A percentile compares a stretch with the other conserved stretches of the same genome.
These are phyloP conservation scores for Panzeria rudis DNA, from an alignment of 2,888 invertebrate species.

Conservation along the genomic window DNA sequence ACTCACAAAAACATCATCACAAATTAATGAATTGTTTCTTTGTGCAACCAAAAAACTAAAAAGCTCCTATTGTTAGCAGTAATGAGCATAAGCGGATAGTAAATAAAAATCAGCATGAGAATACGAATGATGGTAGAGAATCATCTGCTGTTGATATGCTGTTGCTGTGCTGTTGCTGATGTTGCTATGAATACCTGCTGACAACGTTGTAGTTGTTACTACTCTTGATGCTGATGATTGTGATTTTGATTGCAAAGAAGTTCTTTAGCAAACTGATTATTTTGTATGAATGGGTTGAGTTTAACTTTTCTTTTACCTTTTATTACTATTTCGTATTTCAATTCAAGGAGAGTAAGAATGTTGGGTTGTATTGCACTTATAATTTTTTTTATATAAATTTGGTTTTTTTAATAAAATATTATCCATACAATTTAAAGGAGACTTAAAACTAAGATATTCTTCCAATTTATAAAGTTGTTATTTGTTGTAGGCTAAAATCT, in stretches of 20 bases:
- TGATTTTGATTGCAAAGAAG: slow-evolving; percentile 23
- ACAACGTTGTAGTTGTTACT: not conserved
- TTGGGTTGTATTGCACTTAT: not conserved
- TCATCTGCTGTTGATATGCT: not conserved
- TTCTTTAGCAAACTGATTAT: slow-evolving; percentile 11
- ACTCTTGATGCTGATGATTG: not conserved
- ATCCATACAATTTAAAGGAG: too few relatives aligned
- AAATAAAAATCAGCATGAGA: not conserved
- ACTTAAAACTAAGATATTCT: too few relatives aligned
- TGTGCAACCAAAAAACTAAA: slow-evolving; percentile 38
- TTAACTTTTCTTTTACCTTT: not conserved
- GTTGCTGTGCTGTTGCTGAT: slow-evolving; percentile 4
- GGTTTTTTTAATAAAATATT: not conserved
- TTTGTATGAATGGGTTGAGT: slow-evolving; percentile 20
- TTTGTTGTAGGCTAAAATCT: too few relatives aligned
- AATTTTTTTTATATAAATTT: not conserved
- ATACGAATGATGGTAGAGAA: slow-evolving; percentile 1
- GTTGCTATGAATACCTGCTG: slow-evolving; percentile 24
- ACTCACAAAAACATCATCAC: slow-evolving; percentile 49
- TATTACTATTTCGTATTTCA: not conserved
- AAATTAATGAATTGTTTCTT: slow-evolving; percentile 67
- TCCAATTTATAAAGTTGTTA: too few relatives aligned
- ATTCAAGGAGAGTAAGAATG: not conserved
- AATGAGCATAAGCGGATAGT: slow-evolving; percentile 29
- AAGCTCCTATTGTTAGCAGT: slow-evolving; percentile 52